Base-by-base conservation (phyloP, 2,888 invertebrate genomes). In the Erannis defoliaria region DNA sequence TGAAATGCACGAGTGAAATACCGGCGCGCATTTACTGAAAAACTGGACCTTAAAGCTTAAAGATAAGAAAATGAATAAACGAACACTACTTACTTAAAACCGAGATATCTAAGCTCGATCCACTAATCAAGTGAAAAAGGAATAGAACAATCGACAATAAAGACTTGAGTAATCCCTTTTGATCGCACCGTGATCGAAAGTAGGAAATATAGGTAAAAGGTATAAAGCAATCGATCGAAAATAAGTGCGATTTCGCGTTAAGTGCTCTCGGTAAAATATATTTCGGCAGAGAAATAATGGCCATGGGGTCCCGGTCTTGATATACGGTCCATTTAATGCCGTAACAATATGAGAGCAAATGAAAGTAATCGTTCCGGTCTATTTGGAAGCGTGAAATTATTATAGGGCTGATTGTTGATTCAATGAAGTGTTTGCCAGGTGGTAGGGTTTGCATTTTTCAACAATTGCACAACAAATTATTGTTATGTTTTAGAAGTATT, bases 301-400 rank as follows among this genome's bases (percentile, higher is more conserved):
- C 67, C 55, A 73, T 73, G 75, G 80, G 80, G 74, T 73, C 55
- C 70, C 67, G 75, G 61, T 72, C 70, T 71, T 77, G 73, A 76
- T 67, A 67, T 70, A 76, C 78, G 81, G 76, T 72, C 84, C 83
- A 86, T 85, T 88, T 82, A 71, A 71, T 70, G 67, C 55, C 57
- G 64, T 82, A 77, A 78, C 79, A 71, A 76, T 68, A 62, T 62
- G 62, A 53, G 67, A 53, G 64, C 73, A 74, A 72, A 76, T 76
- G 75, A 82, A 80, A 71, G 82, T 81, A 82, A 81, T 82, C 76
- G 77, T 75, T 74, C 63, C 71, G 69, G 71, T 67, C 60, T 76
- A 64, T 73, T 77, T 66, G 67, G 68, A 58, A 60, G 59, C 71
- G 66, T 61, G 66, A 67, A 66, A 66, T 70, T 57, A 48, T 48